A percentile compares a stretch with the other conserved stretches of the same genome.
These are phyloP conservation scores for Sesamia nonagrioides DNA, from an alignment of 1,140 invertebrate species.

Conservation along the genomic window DNA sequence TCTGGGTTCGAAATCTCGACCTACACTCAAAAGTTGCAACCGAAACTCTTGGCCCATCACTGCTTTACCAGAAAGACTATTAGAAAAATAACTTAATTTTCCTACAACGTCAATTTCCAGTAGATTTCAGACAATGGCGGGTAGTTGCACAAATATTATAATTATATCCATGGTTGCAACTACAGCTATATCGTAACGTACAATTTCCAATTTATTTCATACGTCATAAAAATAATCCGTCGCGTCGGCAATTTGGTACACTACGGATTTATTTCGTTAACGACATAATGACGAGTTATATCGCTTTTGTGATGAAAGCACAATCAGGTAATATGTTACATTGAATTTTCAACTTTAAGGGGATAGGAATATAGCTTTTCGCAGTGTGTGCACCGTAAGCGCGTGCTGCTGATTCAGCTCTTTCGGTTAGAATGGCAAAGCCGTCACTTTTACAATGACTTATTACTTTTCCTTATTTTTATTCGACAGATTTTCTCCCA, in stretches of 20 bases:
- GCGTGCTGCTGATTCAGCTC: slow-evolving; percentile 31
- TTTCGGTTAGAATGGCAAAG: slow-evolving; percentile 34
- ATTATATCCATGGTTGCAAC: slow-evolving; percentile 1
- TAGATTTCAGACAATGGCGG: background rate
- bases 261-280: slow-evolving; percentile 55
- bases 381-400: background rate
- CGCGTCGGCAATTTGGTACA: slow-evolving; percentile 43
- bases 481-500: slow-evolving; percentile 9
- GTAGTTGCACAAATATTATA: background rate
- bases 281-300: slow-evolving; percentile 55
- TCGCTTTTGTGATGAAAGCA: slow-evolving; percentile 47
- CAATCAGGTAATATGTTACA: slow-evolving; percentile 12
- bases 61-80: background rate
- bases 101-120: background rate
- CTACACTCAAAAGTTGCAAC: background rate
- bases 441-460: slow-evolving; percentile 45
- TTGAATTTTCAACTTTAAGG: slow-evolving; percentile 39
- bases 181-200: background rate
- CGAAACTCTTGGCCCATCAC: background rate
- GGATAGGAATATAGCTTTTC: background rate
- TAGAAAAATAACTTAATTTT: background rate
- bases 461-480: slow-evolving; percentile 44
- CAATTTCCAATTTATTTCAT: slow-evolving; percentile 37
- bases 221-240: slow-evolving; percentile 40
- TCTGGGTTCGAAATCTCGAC: too few species aligned